These are phyloP conservation scores for Sarcophaga subvicina DNA, from an alignment of 2,888 invertebrate species.

Conservation along the genomic window DNA sequence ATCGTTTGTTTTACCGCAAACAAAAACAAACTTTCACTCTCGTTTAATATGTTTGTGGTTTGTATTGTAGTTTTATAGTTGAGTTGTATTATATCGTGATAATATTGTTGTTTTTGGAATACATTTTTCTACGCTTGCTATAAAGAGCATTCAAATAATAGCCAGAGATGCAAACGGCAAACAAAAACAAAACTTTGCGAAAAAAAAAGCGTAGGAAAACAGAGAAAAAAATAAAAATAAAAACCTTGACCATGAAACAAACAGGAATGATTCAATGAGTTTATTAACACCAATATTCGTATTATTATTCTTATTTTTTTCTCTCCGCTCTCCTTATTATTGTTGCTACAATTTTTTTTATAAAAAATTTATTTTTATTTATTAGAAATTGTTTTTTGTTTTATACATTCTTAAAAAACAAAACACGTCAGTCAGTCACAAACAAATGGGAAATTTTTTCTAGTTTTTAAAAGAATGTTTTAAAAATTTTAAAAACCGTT, in stretches of 20 bases:
- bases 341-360: not conserved
- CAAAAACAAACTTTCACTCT: constrained; percentile 20
- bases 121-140: not conserved
- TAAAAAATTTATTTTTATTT: constrained; percentile 21
- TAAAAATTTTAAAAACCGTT: not conserved
- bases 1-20: constrained; percentile 28
- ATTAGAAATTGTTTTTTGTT: not conserved
- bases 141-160: not conserved
- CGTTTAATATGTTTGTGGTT: constrained; percentile 11
- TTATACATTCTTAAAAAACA: constrained; percentile 7
- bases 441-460: not conserved
- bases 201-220: not conserved
- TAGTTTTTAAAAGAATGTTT: not conserved
- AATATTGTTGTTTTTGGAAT: constrained; percentile 14
- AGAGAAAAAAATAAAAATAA: constrained; percentile 27
- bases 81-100: constrained; percentile 5
- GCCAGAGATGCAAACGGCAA: not conserved
- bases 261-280: constrained; percentile 67
- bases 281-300: constrained; percentile 63
- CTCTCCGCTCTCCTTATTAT: not conserved
- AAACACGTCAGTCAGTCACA: not conserved
- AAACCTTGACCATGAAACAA: constrained; percentile 70
- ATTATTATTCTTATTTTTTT: not conserved
- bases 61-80: constrained; percentile 38
- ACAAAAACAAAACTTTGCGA: not conserved